A percentile compares a stretch with the other conserved stretches of the same genome.
Evolutionary conservation across 2,888 invertebrate genomes (phyloP).

Genomic region (Nematopogon swammerdamellus): DNA sequence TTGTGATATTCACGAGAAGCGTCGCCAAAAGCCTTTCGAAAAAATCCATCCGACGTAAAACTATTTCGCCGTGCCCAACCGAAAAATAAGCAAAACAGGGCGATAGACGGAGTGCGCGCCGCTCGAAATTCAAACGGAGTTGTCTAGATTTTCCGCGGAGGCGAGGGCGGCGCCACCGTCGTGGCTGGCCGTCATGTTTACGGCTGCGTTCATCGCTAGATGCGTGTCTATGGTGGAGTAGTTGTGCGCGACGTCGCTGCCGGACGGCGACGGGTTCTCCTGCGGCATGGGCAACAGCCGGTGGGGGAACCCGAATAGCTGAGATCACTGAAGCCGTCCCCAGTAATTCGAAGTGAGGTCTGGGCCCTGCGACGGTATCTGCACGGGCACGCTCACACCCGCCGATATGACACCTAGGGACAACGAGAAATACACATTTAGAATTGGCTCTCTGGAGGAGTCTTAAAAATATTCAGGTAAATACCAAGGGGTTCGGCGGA

Average conservation of each 20-base stretch:
- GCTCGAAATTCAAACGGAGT: conserved; percentile 21
- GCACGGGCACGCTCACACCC: conserved; percentile 88
- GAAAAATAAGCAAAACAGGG: not conserved
- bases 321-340: conserved; percentile 91
- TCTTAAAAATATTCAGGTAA: too few species aligned
- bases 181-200: conserved; percentile 46
- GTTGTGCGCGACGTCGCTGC: conserved; percentile 46
- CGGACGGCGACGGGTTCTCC: conserved; percentile 60
- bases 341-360: conserved; percentile 82
- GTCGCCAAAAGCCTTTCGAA: too few species aligned
- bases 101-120: not conserved
- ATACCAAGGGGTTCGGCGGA: too few species aligned
- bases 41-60: too few species aligned
- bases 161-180: conserved; percentile 41
- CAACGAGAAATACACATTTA: conserved; percentile 16
- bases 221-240: conserved; percentile 35
- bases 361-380: conserved; percentile 83
- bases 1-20: too few species aligned
- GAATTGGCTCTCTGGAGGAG: too few species aligned
- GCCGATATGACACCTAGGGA: conserved; percentile 86
- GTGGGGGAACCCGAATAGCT: conserved; percentile 84
- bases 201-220: conserved; percentile 33
- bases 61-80: too few species aligned
- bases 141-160: conserved; percentile 37
- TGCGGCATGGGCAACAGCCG: conserved; percentile 63